Evolutionary conservation across 2,888 invertebrate species (phyloP).

Genomic region (Eustalomyia histrio): DNA sequence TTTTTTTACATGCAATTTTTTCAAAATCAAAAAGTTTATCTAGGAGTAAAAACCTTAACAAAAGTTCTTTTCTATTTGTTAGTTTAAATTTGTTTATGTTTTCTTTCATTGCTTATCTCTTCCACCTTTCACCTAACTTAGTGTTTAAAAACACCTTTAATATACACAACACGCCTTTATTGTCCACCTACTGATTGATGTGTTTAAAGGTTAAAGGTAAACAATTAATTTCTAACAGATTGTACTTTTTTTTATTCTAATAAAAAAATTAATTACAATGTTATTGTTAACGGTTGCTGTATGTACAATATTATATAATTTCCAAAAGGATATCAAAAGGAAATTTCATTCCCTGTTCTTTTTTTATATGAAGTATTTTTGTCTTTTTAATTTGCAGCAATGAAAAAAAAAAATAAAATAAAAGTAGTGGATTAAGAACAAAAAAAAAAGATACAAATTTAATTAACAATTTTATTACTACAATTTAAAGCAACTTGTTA

Average conservation of each 20-base stretch:
- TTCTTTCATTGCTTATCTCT: no score
- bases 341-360: neutral
- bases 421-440: neutral
- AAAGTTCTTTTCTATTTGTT: no score
- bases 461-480: conserved; percentile 38
- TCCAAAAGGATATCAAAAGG: conserved; percentile 20
- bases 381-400: conserved; percentile 25
- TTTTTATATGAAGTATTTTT: neutral
- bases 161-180: no score
- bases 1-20: no score
- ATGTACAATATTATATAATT: conserved; percentile 1
- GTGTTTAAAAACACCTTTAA: no score
- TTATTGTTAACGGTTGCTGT: conserved; percentile 31
- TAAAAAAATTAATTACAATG: conserved; percentile 60
- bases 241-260: conserved; percentile 32
- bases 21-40: no score
- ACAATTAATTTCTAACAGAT: neutral
- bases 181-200: neutral
- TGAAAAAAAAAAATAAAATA: conserved; percentile 10
- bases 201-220: conserved; percentile 22
- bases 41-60: no score
- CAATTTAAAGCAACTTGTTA: conserved; percentile 30
- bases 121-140: no score
- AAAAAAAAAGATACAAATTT: conserved; percentile 15
- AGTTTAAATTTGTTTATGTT: no score